Evolutionary conservation across 2,113 vertebrate species (phyloP).

Genomic region (Planiliza haematocheilus): DNA sequence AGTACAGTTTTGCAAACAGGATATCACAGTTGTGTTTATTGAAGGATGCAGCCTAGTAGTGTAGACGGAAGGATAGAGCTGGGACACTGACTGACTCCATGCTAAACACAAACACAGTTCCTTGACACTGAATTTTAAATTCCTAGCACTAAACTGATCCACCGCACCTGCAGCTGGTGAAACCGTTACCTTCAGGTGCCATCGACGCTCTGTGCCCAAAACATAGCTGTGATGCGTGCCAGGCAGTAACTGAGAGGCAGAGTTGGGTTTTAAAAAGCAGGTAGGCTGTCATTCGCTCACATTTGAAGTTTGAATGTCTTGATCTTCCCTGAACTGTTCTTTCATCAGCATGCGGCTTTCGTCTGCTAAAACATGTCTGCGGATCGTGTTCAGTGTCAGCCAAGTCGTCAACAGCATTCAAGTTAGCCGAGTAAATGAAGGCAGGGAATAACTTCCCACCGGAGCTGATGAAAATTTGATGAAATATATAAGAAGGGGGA

Average conservation of each 20-base stretch:
- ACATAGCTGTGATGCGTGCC: constrained; percentile 31
- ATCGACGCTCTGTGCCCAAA: constrained; percentile 1
- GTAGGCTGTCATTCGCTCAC: constrained; percentile 34
- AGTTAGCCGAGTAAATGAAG: constrained; percentile 54
- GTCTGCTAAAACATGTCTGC: constrained; percentile 56
- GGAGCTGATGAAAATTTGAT: constrained; percentile 63
- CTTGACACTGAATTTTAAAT: no score
- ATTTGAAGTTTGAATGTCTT: constrained; percentile 37
- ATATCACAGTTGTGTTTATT: no score
- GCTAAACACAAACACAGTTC: constrained; percentile 7
- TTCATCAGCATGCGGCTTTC: constrained; percentile 41
- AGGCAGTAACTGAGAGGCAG: constrained; percentile 1
- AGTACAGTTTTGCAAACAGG: neutral
- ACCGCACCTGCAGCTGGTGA: constrained; percentile 11
- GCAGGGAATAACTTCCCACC: constrained; percentile 41
- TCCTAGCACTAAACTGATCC: constrained; percentile 18
- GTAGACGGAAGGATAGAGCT: neutral
- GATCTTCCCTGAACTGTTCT: constrained; percentile 40
- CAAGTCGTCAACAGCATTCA: constrained; percentile 38
- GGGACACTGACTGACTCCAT: neutral
- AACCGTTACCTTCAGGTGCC: constrained; percentile 43
- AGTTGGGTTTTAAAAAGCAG: constrained; percentile 23
- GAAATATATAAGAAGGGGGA: constrained; percentile 48
- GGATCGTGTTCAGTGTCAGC: constrained; percentile 58
- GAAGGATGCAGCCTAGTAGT: neutral